phyloP scores from a whole-genome alignment of 1,140 invertebrate species.

The Drosophila kepulauana region DNA sequence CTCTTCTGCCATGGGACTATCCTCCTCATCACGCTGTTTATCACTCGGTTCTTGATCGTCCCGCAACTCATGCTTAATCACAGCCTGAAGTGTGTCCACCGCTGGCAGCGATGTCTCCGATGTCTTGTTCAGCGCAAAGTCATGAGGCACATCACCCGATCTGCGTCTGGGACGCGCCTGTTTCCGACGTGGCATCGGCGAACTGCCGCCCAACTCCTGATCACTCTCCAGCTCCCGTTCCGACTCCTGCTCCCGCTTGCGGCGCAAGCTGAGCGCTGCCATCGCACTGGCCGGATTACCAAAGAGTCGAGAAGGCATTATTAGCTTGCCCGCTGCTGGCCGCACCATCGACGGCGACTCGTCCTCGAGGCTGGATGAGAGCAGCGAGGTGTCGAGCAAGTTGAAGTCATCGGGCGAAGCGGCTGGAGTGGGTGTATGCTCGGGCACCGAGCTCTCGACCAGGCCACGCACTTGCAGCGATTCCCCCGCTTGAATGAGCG shows the following conservation, averaged over 20 bases:
- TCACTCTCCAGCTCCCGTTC: conserved; percentile 68
- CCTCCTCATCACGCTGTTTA: conserved; percentile 32
- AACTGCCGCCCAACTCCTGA: conserved; percentile 86
- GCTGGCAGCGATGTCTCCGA: conserved; percentile 35
- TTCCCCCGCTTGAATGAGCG: conserved; percentile 93
- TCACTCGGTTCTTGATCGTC: conserved; percentile 69
- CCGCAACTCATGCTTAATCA: conserved; percentile 76
- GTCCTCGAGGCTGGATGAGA: conserved; percentile 76
- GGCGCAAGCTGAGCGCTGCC: conserved; percentile 65
- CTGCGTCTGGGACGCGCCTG: conserved; percentile 92
- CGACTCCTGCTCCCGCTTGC: conserved; percentile 81
- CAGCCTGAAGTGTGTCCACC: conserved; percentile 65
- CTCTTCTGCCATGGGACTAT: conserved; percentile 42
- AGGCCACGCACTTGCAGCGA: conserved; percentile 93
- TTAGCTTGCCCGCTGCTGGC: conserved; percentile 60
- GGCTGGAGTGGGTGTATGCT: conserved; percentile 88
- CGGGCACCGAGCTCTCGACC: conserved; percentile 89
- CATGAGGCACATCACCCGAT: conserved; percentile 90
- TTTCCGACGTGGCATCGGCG: conserved; percentile 91
- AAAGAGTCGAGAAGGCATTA: conserved; percentile 74
- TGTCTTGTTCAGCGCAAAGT: conserved; percentile 63
- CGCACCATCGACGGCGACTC: conserved; percentile 75
- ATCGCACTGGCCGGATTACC: conserved; percentile 65
- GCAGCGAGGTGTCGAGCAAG: conserved; percentile 68
- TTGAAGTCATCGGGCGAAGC: conserved; percentile 87